Percentiles rank a stretch among this genome's conserved stretches.
Conservation (phyloP, 2,113 vertebrate genomes). For the Peucedramus taeniatus region DNA sequence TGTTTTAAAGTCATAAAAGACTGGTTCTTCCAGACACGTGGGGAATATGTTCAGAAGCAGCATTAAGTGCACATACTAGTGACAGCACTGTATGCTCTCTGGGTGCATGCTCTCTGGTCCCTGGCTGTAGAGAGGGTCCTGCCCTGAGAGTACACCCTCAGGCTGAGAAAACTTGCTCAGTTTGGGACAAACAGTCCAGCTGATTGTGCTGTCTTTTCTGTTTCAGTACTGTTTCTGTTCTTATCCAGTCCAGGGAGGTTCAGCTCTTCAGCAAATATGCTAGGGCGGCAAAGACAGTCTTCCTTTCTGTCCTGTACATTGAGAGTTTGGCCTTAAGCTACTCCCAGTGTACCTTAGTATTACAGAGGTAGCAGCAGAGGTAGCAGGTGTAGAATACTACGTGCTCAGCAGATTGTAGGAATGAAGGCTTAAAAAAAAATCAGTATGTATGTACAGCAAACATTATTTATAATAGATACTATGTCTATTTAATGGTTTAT, state of each 20-base stretch:
- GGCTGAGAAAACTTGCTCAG: background rate
- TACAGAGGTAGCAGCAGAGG: background rate
- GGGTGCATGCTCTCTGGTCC: background rate
- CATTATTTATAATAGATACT: background rate
- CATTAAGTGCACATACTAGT: background rate
- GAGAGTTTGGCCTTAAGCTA: background rate
- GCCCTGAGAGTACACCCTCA: background rate
- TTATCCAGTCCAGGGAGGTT: background rate
- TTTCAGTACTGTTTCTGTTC: background rate
- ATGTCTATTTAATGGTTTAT: background rate
- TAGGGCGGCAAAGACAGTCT: background rate
- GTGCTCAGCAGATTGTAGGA: background rate
- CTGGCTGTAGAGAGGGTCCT: background rate
- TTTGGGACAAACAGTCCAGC: background rate
- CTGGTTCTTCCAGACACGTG: background rate
- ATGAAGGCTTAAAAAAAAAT: background rate
- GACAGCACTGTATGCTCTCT: background rate
- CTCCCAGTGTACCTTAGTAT: background rate
- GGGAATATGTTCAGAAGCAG: background rate
- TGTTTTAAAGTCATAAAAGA: background rate
- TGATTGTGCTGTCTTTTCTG: background rate
- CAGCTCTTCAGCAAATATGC: background rate
- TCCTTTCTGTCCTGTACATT: background rate
- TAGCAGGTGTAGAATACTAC: background rate
- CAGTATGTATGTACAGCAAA: background rate